Evolutionary conservation across 2,797 vertebrate species (phyloP), one percentile per base, ranked within the genome.

Genomic region (Epinephelus malabaricus): DNA sequence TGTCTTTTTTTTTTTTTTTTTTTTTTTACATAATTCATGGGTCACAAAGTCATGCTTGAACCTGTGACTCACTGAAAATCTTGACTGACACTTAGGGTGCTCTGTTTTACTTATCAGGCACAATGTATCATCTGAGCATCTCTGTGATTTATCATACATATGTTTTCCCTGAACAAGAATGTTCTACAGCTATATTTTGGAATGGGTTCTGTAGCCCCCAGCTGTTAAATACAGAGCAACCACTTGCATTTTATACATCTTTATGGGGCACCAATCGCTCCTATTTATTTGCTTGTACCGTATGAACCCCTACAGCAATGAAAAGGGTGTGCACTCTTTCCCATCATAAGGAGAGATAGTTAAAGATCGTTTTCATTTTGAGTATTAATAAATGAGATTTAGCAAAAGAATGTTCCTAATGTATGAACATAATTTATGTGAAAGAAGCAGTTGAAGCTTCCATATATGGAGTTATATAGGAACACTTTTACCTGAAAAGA

Each of bases 11-110:
- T 43, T 67, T 43, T 67, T 67, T 43, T 67, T 34, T 34, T 34
- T 43, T 43, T 43, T 43, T 43, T 43, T 2, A 76, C 70, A 71
- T 76, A 79, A 74, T 73, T 83, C 59, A 67, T 30, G 10, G 87
- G 71, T 83, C 83, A 78, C 56, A 64, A 61, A 76, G 84, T 82
- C 80, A 72, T 62, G 11, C 18, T 67, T 54, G 25, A 84, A 78
- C 68, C 54, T 59, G 59, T 11, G 60, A 76, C 73, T 84, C 64
- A 76, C 30, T 2, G 0, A 10, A 43, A 56, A 81, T 56, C 61
- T 65, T 49, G 43, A 64, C 73, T 63, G 51, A 23, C 12, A 47
- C 23, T 56, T 50, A 64, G 17, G 10, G n/a, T 49, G 10, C 67
- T 78, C 46, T 49, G 60, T 34, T 69, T 69, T 65, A 55, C 49